These are phyloP conservation scores for Leiothrix lutea DNA, from an alignment of 2,113 vertebrate species.

Conservation along the genomic window DNA sequence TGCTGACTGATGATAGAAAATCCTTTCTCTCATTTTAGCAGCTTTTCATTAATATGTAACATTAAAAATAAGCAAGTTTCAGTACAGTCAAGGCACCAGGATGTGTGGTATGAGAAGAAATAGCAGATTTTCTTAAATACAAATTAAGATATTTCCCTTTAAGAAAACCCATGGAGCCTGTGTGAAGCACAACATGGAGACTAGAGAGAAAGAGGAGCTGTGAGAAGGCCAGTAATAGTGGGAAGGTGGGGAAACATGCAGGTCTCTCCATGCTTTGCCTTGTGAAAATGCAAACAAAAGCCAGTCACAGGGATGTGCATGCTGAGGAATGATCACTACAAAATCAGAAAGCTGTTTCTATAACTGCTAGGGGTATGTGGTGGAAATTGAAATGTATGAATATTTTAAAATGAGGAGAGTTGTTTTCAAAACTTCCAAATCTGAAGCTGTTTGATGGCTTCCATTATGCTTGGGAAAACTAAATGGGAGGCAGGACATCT, in stretches of 20 bases:
- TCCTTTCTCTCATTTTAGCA: constrained; percentile 3
- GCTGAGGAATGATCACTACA: not conserved
- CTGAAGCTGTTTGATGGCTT: not conserved
- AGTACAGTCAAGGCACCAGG: not conserved
- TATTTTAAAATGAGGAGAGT: not conserved
- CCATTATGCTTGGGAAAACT: not conserved
- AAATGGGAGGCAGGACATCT: not conserved
- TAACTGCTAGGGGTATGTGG: not conserved
- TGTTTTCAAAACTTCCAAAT: not conserved
- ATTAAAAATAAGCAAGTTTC: not conserved
- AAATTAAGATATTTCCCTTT: not conserved
- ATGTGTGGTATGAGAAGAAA: not conserved
- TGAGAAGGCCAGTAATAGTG: not conserved
- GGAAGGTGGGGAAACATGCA: not conserved
- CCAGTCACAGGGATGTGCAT: not conserved
- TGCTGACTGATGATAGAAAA: not conserved
- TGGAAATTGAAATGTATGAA: not conserved
- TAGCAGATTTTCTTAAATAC: not conserved
- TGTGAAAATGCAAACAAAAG: not conserved
- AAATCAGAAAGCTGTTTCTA: not conserved
- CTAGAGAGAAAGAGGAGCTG: not conserved
- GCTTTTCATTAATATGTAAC: constrained; percentile 19
- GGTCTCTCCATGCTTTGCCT: not conserved
- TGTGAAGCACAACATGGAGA: not conserved
- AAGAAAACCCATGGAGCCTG: not conserved